phyloP scores from a whole-genome alignment of 1,140 invertebrate species.

The Araneus ventricosus region DNA sequence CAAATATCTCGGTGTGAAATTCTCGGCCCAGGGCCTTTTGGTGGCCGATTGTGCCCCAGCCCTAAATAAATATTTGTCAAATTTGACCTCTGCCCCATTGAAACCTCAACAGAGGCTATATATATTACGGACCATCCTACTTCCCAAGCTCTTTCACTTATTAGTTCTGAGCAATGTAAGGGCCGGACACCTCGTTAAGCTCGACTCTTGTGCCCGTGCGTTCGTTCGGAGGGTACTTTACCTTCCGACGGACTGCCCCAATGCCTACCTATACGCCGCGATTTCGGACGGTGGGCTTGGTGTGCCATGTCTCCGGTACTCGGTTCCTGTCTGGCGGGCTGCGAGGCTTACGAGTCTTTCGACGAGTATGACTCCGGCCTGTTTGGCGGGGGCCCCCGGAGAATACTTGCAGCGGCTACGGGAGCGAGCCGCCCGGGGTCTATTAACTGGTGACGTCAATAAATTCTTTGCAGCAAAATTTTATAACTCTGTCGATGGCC shows the following conservation, averaged over 20 bases:
- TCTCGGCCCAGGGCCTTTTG: no score
- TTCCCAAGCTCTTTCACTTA: no score
- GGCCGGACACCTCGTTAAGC: neutral
- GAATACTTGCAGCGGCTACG: neutral
- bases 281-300: neutral
- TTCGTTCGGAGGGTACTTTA: neutral
- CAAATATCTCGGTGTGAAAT: no score
- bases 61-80: no score
- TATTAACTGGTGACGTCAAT: no score
- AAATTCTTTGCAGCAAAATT: neutral
- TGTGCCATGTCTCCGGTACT: neutral
- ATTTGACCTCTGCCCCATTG: no score
- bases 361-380: neutral
- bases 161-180: no score
- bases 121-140: no score
- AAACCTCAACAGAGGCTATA: no score
- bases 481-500: neutral
- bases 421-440: neutral
- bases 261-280: neutral
- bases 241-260: neutral
- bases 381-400: neutral
- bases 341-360: neutral
- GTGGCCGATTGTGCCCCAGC: no score
- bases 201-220: neutral
- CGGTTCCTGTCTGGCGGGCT: neutral